phyloP scores from a whole-genome alignment of 2,888 invertebrate genomes.

The Micoletzkya japonica region DNA sequence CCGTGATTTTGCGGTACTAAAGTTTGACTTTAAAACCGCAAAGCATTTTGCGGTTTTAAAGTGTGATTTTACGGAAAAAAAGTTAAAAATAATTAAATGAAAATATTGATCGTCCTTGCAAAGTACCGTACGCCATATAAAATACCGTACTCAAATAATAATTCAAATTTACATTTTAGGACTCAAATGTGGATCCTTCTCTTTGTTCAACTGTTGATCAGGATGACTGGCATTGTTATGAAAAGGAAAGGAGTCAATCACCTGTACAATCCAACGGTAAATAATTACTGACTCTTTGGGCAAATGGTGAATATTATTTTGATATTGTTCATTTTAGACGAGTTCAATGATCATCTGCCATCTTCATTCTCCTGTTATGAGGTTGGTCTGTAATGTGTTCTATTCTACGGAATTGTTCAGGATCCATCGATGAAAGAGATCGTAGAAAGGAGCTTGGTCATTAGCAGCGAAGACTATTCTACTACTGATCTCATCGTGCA shows the following conservation, averaged over 20 bases:
- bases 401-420: no score
- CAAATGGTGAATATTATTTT: neutral
- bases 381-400: no score
- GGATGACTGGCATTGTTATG: neutral
- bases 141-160: neutral
- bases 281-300: no score
- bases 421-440: conserved; percentile 1
- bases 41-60: no score
- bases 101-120: no score
- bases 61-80: no score
- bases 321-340: neutral
- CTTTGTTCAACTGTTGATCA: neutral
- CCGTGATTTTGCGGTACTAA: no score
- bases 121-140: neutral
- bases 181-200: neutral
- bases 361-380: no score
- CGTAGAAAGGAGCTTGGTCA: conserved; percentile 4
- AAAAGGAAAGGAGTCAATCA: neutral
- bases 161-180: neutral
- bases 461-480: neutral
- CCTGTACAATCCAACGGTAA: neutral
- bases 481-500: neutral
- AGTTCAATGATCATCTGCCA: neutral
- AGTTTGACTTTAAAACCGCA: no score
- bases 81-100: no score